A percentile compares a stretch with the other conserved stretches of the same genome.
Evolutionary conservation across 2,113 vertebrate genomes (phyloP).

Genomic region (Taxidea taxus): DNA sequence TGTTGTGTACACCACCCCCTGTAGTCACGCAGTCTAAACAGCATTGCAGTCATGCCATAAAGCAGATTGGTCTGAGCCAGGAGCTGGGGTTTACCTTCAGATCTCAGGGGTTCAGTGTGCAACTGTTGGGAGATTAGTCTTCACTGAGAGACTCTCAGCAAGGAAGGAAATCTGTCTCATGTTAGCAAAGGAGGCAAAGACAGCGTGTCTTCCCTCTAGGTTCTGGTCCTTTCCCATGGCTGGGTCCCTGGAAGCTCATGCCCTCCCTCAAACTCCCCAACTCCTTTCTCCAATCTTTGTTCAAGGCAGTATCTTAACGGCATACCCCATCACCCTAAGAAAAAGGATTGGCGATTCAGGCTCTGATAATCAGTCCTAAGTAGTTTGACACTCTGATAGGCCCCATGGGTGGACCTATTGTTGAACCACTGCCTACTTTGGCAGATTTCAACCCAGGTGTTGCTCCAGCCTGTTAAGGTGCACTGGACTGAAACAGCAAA

Average conservation of each 20-base stretch:
- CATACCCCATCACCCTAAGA: neutral
- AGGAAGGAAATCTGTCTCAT: neutral
- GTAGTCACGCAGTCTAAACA: neutral
- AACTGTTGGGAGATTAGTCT: neutral
- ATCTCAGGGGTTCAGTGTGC: neutral
- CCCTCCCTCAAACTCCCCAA: neutral
- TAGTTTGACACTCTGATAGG: neutral
- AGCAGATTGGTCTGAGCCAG: neutral
- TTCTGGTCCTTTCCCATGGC: neutral
- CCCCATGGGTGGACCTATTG: neutral
- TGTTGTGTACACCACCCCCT: neutral
- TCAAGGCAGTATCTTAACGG: neutral
- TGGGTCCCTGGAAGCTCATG: neutral
- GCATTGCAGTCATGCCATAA: neutral
- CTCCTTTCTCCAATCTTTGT: neutral
- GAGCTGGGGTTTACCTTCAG: neutral
- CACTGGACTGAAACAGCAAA: neutral
- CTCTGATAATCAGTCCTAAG: neutral
- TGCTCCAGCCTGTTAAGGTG: neutral
- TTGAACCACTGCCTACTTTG: neutral
- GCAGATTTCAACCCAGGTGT: neutral
- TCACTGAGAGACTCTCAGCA: neutral
- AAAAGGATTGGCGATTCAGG: neutral
- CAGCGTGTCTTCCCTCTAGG: neutral
- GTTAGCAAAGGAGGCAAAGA: neutral